phyloP scores from a whole-genome alignment of 2,113 vertebrate genomes.

The Eublepharis macularius region DNA sequence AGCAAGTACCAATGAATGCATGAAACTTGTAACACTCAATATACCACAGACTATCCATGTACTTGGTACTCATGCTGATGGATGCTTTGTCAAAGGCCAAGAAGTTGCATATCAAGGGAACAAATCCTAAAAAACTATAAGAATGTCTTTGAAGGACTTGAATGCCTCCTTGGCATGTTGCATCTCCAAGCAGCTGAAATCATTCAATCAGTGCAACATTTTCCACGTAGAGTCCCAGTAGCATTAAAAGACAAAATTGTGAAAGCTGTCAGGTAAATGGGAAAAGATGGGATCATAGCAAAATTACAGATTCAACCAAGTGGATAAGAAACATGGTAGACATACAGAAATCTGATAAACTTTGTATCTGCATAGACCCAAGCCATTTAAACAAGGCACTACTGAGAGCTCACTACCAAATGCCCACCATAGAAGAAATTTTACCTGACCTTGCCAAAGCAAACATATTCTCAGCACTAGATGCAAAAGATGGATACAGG shows the following conservation, averaged over 20 bases:
- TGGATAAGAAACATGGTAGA: not conserved
- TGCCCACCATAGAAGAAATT: not conserved
- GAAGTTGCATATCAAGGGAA: not conserved
- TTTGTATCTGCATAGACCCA: not conserved
- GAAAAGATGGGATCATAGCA: not conserved
- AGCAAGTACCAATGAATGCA: not conserved
- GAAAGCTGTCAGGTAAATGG: not conserved
- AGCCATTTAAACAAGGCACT: not conserved
- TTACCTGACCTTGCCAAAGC: not conserved
- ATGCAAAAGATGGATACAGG: constrained; percentile 23
- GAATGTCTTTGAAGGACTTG: not conserved
- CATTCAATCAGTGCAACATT: not conserved
- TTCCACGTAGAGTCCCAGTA: not conserved
- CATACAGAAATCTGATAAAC: not conserved
- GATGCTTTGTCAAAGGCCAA: not conserved
- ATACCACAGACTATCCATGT: not conserved
- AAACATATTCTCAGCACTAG: constrained; percentile 15
- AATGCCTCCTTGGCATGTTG: not conserved
- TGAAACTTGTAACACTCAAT: not conserved
- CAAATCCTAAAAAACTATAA: no score
- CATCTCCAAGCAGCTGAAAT: not conserved
- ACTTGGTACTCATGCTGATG: no score
- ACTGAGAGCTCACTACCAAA: not conserved
- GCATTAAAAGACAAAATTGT: no score
- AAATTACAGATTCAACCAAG: not conserved